Conservation (phyloP, 2,113 vertebrate species). For the Nycticorax nycticorax region DNA sequence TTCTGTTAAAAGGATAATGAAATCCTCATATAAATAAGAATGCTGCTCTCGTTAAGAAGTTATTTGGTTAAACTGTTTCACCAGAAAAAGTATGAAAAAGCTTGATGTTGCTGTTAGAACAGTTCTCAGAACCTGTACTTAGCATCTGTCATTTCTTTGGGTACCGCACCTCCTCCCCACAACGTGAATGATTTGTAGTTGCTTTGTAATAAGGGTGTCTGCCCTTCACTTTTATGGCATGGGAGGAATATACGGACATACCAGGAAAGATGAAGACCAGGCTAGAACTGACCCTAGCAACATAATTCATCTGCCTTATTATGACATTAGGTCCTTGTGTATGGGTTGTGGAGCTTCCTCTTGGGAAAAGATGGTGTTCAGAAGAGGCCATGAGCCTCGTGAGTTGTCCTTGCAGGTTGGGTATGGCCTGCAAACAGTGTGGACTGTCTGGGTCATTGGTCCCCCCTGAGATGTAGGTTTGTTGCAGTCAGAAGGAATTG, state of each 20-base stretch:
- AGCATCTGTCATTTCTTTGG: neutral
- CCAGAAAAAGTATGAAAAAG: neutral
- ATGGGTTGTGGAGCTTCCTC: neutral
- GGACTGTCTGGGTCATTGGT: neutral
- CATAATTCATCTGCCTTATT: neutral
- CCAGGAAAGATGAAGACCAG: neutral
- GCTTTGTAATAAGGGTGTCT: neutral
- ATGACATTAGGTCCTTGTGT: fast-evolving
- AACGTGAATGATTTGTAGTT: neutral
- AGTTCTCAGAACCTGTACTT: neutral
- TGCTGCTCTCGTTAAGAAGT: neutral
- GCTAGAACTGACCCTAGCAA: neutral
- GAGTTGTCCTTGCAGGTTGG: neutral
- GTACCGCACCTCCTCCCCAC: neutral
- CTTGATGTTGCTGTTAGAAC: neutral
- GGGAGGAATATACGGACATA: neutral
- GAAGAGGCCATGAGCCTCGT: neutral
- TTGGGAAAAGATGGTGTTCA: neutral
- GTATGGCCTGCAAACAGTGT: neutral
- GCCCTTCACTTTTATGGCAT: neutral
- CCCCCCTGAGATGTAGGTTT: neutral
- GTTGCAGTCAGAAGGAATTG: neutral
- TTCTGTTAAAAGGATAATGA: neutral
- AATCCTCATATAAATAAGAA: neutral
- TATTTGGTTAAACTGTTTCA: neutral